Evolutionary conservation across 2,113 vertebrate species (phyloP), one percentile per base, ranked within the genome.

Genomic region (Muntiacus muntjak): DNA sequence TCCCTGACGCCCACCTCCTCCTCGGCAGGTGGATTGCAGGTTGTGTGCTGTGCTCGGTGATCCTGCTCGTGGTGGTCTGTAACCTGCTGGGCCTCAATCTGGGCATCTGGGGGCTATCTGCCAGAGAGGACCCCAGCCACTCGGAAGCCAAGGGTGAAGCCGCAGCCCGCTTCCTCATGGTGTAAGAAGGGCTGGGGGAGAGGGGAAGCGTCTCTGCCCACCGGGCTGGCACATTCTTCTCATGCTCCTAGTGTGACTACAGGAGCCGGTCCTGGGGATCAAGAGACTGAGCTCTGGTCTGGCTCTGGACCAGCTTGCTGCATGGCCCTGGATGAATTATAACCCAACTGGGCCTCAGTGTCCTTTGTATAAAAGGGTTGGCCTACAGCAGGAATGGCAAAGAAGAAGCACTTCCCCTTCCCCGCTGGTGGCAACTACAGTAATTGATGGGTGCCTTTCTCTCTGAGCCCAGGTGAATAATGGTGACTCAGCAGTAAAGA

Each of bases 1-100:
- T 67, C 12, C 7, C 40, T 83, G 30, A 93, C 30, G 3, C 82
- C 1, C 84, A 14, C 52, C 52, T 47, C 71, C 81, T 84, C 90
- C 55, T 28, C 40, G 96, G 50, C 96, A 99, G 99, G 98, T 99
- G 99, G 99, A 98, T 99, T 0, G 52, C 98, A 0, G 98, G 99
- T 58, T 98, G 98, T 0, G 97, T 98, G 60, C 97, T 99, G 33
- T 99, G 99, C 97, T 99, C 98, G 1, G 88, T 98, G 45, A 47
- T 99, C 95, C 98, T 99, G 82, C 95, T 99, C 57, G 98, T 99
- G 64, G 98, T 98, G 15, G 10, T 98, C 91, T 99, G 99, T 92
- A 99, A 99, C 8, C 43, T 98, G 76, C 60, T 94, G 3, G 99
- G 99, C 5, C 98, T 99, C 95, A 92, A 90, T 54, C 97, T 99